phyloP scores from a whole-genome alignment of 2,888 invertebrate genomes.

The Drosophila histrio region DNA sequence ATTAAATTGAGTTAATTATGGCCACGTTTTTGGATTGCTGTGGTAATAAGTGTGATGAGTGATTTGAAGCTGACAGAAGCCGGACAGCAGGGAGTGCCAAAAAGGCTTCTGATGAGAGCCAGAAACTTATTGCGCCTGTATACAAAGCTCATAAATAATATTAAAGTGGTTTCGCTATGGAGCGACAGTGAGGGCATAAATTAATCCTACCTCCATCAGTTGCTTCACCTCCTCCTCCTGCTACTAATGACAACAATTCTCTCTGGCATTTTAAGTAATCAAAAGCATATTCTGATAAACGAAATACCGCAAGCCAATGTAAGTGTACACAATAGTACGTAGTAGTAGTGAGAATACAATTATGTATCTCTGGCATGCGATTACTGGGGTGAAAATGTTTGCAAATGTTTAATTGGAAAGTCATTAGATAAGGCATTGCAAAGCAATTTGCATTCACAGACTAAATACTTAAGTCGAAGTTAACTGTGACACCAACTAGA shows the following conservation, averaged over 20 bases:
- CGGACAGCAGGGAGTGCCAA: neutral
- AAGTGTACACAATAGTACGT: neutral
- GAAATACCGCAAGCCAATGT: conserved; percentile 13
- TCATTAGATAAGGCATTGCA: neutral
- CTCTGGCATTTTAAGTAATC: conserved; percentile 24
- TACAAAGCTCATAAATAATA: conserved; percentile 48
- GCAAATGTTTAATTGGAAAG: conserved; percentile 3
- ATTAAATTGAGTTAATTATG: conserved; percentile 77
- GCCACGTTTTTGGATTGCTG: conserved; percentile 60
- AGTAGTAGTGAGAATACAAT: conserved; percentile 2
- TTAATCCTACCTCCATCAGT: conserved; percentile 6
- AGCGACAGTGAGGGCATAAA: conserved; percentile 9
- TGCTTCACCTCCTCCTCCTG: neutral
- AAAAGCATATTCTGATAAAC: conserved; percentile 21
- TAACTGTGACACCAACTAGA: conserved; percentile 1
- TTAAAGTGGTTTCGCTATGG: conserved; percentile 32
- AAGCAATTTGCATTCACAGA: conserved; percentile 4
- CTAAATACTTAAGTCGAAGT: neutral
- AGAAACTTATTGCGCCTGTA: conserved; percentile 24
- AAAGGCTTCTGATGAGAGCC: conserved; percentile 32
- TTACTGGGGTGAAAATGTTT: conserved; percentile 20
- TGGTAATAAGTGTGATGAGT: conserved; percentile 57
- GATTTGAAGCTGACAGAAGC: conserved; percentile 51
- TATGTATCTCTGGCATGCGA: conserved; percentile 15
- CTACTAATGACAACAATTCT: conserved; percentile 21